Conservation (phyloP, 1,140 invertebrate species). For the Calliopsis andreniformis region DNA sequence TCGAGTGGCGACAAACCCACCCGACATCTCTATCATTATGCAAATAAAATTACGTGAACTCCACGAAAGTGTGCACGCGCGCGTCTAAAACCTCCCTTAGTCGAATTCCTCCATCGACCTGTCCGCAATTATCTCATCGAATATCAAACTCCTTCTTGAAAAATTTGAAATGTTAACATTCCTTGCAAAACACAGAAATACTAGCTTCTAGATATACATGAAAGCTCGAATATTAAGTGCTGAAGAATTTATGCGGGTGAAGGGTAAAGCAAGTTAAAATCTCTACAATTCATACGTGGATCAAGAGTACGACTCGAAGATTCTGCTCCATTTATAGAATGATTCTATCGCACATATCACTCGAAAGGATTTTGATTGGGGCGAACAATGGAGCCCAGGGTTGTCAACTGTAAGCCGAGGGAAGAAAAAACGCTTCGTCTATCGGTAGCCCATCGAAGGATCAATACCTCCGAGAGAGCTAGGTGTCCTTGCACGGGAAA, state of each 20-base stretch:
- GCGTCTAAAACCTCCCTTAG: neutral
- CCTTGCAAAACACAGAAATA: neutral
- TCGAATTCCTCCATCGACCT: constrained; percentile 19
- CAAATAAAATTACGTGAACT: constrained; percentile 52
- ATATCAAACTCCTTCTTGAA: neutral
- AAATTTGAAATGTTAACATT: neutral
- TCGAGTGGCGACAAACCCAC: constrained; percentile 47
- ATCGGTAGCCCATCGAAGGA: neutral
- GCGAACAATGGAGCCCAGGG: neutral
- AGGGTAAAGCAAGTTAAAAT: too few relatives aligned
- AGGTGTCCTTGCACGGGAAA: constrained; percentile 8
- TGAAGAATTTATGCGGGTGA: too few relatives aligned
- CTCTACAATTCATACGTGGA: too few relatives aligned
- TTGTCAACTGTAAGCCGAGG: neutral
- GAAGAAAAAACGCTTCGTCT: neutral
- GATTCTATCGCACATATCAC: too few relatives aligned
- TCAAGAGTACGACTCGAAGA: too few relatives aligned
- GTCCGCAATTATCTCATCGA: constrained; percentile 12
- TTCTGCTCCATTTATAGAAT: too few relatives aligned
- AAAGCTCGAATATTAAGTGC: too few relatives aligned
- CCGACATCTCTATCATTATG: constrained; percentile 40
- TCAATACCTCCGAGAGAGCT: constrained; percentile 6
- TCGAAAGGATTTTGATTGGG: too few relatives aligned
- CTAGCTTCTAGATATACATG: too few relatives aligned
- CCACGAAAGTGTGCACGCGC: neutral